These are phyloP conservation scores for Erpornis zantholeuca DNA, from an alignment of 2,113 vertebrate genomes.

Conservation along the genomic window DNA sequence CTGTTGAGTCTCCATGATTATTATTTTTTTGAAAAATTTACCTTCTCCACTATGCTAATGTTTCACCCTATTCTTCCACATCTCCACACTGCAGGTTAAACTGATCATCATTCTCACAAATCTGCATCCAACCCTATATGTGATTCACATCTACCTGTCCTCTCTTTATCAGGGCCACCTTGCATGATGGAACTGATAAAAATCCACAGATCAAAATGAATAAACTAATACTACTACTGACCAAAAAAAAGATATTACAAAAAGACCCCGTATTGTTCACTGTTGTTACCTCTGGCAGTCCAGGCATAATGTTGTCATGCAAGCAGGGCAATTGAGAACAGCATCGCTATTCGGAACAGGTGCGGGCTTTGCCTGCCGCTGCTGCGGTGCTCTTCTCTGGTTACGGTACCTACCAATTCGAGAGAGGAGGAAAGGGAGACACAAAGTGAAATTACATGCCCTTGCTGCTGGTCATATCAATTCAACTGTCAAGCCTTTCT, in stretches of 20 bases:
- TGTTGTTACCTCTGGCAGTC: constrained; percentile 91
- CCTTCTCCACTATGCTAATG: not conserved
- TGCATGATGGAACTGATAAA: not conserved
- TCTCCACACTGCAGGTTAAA: not conserved
- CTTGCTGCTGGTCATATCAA: not conserved
- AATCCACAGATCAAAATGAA: not conserved
- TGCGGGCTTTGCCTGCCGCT: not conserved
- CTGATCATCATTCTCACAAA: not conserved
- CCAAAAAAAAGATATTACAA: not conserved
- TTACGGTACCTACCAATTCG: constrained; percentile 73
- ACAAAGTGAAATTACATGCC: not conserved
- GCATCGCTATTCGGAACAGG: constrained; percentile 87
- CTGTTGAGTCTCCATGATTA: not conserved
- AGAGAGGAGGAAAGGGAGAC: not conserved
- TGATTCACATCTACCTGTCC: not conserved
- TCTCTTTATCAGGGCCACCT: not conserved
- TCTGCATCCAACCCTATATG: not conserved
- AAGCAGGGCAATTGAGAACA: constrained; percentile 94
- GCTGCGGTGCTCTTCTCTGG: constrained; percentile 43
- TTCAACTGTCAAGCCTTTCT: not conserved
- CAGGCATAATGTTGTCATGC: constrained; percentile 94
- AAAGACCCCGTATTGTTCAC: not conserved
- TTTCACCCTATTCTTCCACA: not conserved
- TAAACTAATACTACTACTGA: not conserved
- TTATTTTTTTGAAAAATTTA: not conserved